phyloP scores from a whole-genome alignment of 1,140 invertebrate genomes.

The Oncopeltus fasciatus region DNA sequence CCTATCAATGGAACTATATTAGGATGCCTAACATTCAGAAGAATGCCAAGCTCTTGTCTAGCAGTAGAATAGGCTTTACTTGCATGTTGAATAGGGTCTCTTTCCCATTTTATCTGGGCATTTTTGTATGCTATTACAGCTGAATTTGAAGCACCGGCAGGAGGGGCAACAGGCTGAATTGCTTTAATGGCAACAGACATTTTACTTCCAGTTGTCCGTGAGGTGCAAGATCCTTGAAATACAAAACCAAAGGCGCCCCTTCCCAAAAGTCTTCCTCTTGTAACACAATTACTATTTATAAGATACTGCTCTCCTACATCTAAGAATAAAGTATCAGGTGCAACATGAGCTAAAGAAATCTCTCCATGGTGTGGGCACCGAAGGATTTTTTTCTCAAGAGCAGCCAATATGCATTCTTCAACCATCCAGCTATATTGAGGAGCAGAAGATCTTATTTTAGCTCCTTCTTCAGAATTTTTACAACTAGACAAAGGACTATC shows the following conservation, averaged over 20 bases:
- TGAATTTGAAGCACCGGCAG: constrained; percentile 52
- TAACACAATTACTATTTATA: constrained; percentile 64
- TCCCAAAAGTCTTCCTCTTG: constrained; percentile 67
- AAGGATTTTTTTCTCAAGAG: constrained; percentile 53
- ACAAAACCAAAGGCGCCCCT: constrained; percentile 96
- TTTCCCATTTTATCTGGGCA: constrained; percentile 75
- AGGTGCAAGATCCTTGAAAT: constrained; percentile 63
- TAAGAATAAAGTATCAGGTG: constrained; percentile 75
- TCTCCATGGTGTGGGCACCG: constrained; percentile 59
- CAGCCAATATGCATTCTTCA: constrained; percentile 86
- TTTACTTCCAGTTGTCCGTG: constrained; percentile 36
- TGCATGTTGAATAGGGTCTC: constrained; percentile 77
- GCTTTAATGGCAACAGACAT: constrained; percentile 87
- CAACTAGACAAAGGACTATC: constrained; percentile 43
- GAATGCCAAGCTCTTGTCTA: constrained; percentile 82
- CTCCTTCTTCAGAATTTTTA: constrained; percentile 67
- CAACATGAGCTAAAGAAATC: constrained; percentile 55
- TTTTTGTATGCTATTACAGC: constrained; percentile 68
- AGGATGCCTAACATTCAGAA: constrained; percentile 68
- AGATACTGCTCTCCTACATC: constrained; percentile 70
- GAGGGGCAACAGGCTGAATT: constrained; percentile 83
- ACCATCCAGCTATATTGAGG: constrained; percentile 64
- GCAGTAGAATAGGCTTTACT: constrained; percentile 91
- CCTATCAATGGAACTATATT: constrained; percentile 88
- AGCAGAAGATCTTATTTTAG: constrained; percentile 29